These are phyloP conservation scores for Dinoponera quadriceps DNA, from an alignment of 1,140 invertebrate genomes.

Conservation along the genomic window DNA sequence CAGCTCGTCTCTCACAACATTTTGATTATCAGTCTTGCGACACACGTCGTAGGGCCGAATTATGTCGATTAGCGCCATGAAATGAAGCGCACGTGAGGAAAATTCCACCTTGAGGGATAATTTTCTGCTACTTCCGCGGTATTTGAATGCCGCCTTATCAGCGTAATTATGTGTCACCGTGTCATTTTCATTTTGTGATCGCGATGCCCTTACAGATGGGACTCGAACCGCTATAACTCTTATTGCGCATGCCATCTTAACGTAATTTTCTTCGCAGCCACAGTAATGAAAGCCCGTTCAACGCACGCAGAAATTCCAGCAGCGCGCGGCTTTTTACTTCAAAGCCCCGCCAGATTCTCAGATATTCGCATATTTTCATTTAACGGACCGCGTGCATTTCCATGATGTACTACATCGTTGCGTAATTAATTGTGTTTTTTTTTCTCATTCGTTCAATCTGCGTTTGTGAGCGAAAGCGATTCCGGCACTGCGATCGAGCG, in stretches of 20 bases:
- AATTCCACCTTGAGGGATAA: neutral
- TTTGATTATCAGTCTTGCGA: neutral
- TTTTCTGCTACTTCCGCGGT: neutral
- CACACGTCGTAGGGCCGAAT: neutral
- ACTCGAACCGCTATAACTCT: conserved; percentile 12
- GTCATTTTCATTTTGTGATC: conserved; percentile 11
- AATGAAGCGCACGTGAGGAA: neutral
- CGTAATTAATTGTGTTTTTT: conserved; percentile 15
- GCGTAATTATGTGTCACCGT: neutral
- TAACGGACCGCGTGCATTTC: neutral
- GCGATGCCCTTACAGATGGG: neutral
- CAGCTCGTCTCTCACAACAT: neutral
- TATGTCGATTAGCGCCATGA: neutral
- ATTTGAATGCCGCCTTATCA: neutral
- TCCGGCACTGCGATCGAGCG: conserved; percentile 30
- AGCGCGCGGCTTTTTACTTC: neutral
- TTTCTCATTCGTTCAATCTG: no score
- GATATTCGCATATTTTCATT: neutral
- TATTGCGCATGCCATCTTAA: conserved; percentile 12
- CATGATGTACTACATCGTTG: neutral
- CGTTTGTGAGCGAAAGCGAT: no score
- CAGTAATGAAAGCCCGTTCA: neutral
- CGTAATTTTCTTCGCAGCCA: conserved; percentile 18
- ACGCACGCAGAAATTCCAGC: neutral
- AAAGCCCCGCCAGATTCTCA: conserved; percentile 4